Base-by-base conservation (phyloP, 1,140 invertebrate genomes). In the Drosophila subobscura region DNA sequence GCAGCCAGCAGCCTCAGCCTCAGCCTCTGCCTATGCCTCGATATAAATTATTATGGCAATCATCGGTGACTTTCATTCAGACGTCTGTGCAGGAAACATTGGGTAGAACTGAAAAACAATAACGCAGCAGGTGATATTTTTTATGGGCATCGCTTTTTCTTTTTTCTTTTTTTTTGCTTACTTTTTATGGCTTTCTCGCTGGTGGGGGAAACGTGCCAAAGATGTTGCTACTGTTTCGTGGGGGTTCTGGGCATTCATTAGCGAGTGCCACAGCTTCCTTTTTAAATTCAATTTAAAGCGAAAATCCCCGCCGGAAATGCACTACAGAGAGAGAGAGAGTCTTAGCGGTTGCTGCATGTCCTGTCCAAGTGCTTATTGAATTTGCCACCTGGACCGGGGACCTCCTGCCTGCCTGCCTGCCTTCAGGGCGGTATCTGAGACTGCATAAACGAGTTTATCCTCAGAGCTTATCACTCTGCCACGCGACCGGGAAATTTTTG, bases 11-110 rank as follows among this genome's bases (percentile, higher is more conserved):
- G 16, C 16, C 16, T 20, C 16, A 1, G 16, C 46, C 45, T 42
- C 16, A 20, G 16, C 16, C 16, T 20, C 16, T 20, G 16, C 46
- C 45, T 42, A 54, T 54, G 49, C 71, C 58, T 20, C 53, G 61
- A 65, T 68, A 81, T 88, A 80, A 86, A 86, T 86, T 86, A 88
- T 86, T 77, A 78, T 78, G 77, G 73, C 83, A 88, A 86, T 86
- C 77, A 86, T 86, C 70, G 78, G 78, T 81, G 83, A 88, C 77
- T 88, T 86, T 86, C 75, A 86, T 88, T 67, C 73, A 64, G 66
- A 12, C 0, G 20, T 58, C 29, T 22, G n/a, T 33, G 33, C 50
- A 29, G 57, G 33, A 71, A 56, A 61, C 52, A 16, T 68, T 47
- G 42, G 25, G 8, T 46, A 73, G 53, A 47, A 57, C 59, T 65